These are phyloP conservation scores for Mellivora capensis DNA, from an alignment of 2,113 vertebrate species.

Conservation along the genomic window DNA sequence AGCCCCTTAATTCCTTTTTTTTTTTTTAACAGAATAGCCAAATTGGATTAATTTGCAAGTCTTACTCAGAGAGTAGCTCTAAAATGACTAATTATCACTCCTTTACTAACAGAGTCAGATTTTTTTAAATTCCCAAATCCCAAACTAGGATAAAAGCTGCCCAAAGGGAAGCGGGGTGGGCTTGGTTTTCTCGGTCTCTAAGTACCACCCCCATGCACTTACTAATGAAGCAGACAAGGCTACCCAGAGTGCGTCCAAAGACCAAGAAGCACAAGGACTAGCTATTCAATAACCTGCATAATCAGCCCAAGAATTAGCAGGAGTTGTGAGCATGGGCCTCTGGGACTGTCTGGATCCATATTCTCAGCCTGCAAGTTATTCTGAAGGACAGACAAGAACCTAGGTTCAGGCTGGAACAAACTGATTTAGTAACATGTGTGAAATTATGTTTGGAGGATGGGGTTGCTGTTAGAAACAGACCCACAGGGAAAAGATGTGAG, in stretches of 20 bases:
- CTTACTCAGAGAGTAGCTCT: slow-evolving; percentile 13
- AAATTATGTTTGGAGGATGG: neutral
- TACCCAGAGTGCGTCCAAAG: neutral
- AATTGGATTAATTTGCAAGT: slow-evolving; percentile 20
- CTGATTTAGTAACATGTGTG: neutral
- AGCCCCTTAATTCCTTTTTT: neutral
- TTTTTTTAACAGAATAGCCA: neutral
- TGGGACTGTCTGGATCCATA: neutral
- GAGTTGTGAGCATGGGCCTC: neutral
- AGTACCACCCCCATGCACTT: neutral
- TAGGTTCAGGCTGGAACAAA: neutral
- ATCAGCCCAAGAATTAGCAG: neutral
- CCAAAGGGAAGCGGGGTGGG: neutral
- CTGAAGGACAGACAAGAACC: neutral
- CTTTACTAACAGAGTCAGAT: slow-evolving; percentile 15
- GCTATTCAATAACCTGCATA: neutral
- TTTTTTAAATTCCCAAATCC: slow-evolving; percentile 6
- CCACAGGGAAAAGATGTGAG: neutral
- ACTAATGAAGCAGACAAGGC: neutral
- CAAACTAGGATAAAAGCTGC: neutral
- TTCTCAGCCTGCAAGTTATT: neutral
- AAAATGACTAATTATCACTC: neutral
- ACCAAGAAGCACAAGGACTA: neutral
- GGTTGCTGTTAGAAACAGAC: slow-evolving; percentile 10
- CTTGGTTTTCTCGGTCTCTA: neutral